These are phyloP conservation scores for Camarhynchus parvulus DNA, from an alignment of 2,113 vertebrate genomes.

Conservation along the genomic window DNA sequence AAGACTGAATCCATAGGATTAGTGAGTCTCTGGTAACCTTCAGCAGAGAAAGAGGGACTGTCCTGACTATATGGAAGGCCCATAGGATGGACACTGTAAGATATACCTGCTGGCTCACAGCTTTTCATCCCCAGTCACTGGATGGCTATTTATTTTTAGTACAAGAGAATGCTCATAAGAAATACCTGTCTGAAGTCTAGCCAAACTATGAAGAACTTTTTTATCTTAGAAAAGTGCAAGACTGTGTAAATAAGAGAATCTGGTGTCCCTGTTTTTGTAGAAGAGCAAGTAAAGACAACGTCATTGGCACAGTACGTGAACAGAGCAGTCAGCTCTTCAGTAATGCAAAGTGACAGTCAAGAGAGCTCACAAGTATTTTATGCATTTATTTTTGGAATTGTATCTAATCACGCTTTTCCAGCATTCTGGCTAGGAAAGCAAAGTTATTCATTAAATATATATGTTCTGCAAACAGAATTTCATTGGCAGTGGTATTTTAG, in stretches of 20 bases:
- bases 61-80: background rate
- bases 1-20: background rate
- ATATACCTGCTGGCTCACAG: background rate
- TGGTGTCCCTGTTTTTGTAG: background rate
- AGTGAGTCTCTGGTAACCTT: background rate
- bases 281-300: background rate
- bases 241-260: background rate
- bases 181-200: background rate
- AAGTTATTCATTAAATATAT: constrained; percentile 19
- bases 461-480: background rate
- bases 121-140: background rate
- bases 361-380: constrained; percentile 26
- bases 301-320: background rate
- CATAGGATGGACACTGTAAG: background rate
- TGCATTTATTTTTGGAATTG: constrained; percentile 1
- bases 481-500: background rate
- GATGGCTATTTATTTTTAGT: background rate
- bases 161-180: background rate
- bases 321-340: constrained; percentile 33
- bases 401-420: background rate
- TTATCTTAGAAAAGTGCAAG: background rate
- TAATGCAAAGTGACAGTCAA: background rate
- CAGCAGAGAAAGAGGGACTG: background rate
- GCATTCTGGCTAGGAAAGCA: background rate
- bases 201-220: background rate